These are phyloP conservation scores for Oceanodroma tethys DNA, from an alignment of 2,113 vertebrate species.

Conservation along the genomic window DNA sequence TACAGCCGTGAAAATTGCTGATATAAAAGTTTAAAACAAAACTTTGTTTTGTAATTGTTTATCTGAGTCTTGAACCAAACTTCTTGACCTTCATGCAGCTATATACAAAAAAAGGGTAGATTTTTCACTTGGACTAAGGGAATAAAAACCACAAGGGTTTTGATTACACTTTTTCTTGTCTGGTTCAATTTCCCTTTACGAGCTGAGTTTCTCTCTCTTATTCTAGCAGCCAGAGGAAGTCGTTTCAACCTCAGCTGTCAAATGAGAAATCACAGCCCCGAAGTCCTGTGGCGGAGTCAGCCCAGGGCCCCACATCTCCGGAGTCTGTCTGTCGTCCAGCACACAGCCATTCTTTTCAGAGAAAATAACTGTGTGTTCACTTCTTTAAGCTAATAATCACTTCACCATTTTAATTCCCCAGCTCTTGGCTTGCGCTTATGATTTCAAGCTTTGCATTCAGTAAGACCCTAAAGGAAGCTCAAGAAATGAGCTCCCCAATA, in stretches of 20 bases:
- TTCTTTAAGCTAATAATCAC: conserved; percentile 49
- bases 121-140: background rate
- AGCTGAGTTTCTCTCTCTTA: background rate
- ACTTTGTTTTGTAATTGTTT: background rate
- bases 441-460: background rate
- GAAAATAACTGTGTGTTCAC: background rate
- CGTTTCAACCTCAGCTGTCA: background rate
- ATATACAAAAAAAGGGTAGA: background rate
- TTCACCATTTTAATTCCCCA: background rate
- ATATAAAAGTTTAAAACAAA: background rate
- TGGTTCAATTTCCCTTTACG: background rate
- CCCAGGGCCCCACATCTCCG: rapidly evolving
- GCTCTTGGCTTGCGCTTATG: conserved; percentile 12
- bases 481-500: background rate
- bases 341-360: background rate
- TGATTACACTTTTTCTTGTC: background rate
- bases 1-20: background rate
- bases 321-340: background rate
- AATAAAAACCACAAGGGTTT: background rate
- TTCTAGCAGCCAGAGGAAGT: background rate
- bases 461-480: conserved; percentile 33
- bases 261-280: background rate
- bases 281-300: background rate
- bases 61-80: background rate
- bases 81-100: background rate